Evolutionary conservation across 2,113 vertebrate genomes (phyloP).

Genomic region (Rhombomys opimus): DNA sequence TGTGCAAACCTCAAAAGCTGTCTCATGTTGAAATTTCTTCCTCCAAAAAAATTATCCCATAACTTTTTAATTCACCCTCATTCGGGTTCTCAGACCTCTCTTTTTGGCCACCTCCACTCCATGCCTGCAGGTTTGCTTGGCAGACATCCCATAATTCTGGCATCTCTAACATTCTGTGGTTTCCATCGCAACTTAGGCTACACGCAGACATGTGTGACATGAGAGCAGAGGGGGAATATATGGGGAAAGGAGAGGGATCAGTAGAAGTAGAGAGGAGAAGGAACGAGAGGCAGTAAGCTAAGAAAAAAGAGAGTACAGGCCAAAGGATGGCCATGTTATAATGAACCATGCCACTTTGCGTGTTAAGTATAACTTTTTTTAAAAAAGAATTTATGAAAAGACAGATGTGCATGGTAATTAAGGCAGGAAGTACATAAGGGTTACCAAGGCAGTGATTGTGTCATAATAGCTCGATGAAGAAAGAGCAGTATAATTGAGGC

Average conservation of each 20-base stretch:
- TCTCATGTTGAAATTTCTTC: not conserved
- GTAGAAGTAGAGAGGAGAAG: not conserved
- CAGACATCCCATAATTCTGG: not conserved
- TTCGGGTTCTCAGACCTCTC: not conserved
- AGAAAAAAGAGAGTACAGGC: not conserved
- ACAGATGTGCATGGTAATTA: accelerated
- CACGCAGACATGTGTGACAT: not conserved
- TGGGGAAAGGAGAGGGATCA: not conserved
- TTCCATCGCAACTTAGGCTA: not conserved
- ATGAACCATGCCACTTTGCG: not conserved
- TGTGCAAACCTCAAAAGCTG: not conserved
- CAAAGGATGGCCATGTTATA: not conserved
- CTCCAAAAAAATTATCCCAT: not conserved
- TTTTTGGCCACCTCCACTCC: not conserved
- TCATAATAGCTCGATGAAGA: not conserved
- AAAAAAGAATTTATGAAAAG: not conserved
- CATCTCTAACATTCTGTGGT: not conserved
- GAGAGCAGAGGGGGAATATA: not conserved
- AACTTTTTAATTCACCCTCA: not conserved
- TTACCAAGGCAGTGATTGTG: not conserved
- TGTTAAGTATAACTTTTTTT: not conserved
- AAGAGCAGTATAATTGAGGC: not conserved
- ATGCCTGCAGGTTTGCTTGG: not conserved
- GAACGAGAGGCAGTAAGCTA: no score
- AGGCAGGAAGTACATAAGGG: not conserved